Conservation (phyloP, 2,888 invertebrate genomes). For the Drosophila monieri region DNA sequence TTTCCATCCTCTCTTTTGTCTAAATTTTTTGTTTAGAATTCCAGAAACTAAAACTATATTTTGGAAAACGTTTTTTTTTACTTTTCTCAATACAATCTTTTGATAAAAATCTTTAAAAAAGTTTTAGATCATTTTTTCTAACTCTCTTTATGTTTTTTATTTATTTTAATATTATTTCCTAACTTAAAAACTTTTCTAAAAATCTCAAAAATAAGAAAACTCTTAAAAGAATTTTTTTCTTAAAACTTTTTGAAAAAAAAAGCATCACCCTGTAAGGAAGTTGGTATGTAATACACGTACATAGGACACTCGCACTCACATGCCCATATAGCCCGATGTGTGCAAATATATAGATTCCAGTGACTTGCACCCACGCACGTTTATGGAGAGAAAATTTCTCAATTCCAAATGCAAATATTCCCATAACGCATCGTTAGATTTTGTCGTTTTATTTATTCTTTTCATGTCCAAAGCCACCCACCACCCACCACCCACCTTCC, state of each 20-base stretch:
- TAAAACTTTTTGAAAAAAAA: background rate
- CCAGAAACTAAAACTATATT: too few species aligned
- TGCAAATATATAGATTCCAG: constrained; percentile 16
- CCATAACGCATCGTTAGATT: constrained; percentile 59
- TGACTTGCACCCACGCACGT: constrained; percentile 27
- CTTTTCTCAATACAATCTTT: too few species aligned
- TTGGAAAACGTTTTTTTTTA: too few species aligned
- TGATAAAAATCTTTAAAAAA: too few species aligned
- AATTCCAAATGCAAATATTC: constrained; percentile 73
- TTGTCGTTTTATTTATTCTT: constrained; percentile 36
- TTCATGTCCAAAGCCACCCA: constrained; percentile 12
- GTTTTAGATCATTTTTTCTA: too few species aligned
- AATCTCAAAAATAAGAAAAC: background rate
- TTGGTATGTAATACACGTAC: constrained; percentile 34
- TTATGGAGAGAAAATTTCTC: constrained; percentile 53
- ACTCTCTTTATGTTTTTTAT: too few species aligned
- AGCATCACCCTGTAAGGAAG: constrained; percentile 31
- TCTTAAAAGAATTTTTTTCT: too few species aligned
- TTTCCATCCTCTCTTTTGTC: too few species aligned
- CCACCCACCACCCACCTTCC: background rate
- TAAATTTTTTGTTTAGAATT: too few species aligned
- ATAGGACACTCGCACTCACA: constrained; percentile 17
- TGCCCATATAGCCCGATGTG: constrained; percentile 4
- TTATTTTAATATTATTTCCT: too few species aligned
- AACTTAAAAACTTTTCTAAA: background rate